A percentile compares a stretch with the other conserved stretches of the same genome.
phyloP scores from a whole-genome alignment of 2,113 vertebrate genomes.

The Gambusia holbrooki region DNA sequence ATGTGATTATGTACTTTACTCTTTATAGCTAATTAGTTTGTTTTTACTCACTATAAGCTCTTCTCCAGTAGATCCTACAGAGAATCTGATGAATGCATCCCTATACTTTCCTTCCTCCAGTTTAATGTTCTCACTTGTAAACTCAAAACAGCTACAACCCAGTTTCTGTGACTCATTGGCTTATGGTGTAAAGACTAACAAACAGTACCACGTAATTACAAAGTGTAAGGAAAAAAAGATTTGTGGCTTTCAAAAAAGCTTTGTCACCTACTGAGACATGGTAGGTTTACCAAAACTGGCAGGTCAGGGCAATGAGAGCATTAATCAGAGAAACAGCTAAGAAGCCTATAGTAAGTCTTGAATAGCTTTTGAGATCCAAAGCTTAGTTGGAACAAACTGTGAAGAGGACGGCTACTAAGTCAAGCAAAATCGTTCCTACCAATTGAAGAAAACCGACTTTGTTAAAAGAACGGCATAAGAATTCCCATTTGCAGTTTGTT shows the following conservation, averaged over 20 bases:
- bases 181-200: too few relatives aligned
- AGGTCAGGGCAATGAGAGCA: too few relatives aligned
- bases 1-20: not conserved
- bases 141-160: not conserved
- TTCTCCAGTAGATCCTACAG: not conserved
- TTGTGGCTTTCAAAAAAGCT: too few relatives aligned
- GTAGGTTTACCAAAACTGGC: too few relatives aligned
- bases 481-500: not conserved
- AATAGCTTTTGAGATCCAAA: too few relatives aligned
- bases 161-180: not conserved
- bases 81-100: not conserved
- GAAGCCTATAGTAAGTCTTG: too few relatives aligned
- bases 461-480: not conserved
- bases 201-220: too few relatives aligned
- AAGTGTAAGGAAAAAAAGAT: too few relatives aligned
- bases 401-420: not conserved
- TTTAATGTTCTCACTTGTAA: not conserved
- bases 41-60: not conserved
- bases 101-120: not conserved
- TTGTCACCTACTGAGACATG: too few relatives aligned
- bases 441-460: not conserved
- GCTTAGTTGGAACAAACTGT: not conserved
- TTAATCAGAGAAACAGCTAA: too few relatives aligned
- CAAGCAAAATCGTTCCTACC: not conserved
- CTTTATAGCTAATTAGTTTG: too few relatives aligned